phyloP scores from a whole-genome alignment of 2,888 invertebrate species.

The Caenorhabditis sp. region DNA sequence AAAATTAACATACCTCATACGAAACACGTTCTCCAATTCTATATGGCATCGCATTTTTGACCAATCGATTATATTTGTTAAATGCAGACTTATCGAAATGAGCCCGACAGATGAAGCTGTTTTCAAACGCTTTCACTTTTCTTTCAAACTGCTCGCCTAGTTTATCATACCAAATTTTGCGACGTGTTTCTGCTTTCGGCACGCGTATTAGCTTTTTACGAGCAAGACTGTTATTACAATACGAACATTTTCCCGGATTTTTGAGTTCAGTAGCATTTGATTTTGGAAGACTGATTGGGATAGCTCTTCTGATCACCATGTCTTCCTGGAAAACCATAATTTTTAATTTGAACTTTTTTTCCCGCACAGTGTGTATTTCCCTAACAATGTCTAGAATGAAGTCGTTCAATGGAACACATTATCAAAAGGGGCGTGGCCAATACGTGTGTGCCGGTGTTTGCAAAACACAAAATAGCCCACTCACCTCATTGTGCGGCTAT shows the following conservation, averaged over 20 bases:
- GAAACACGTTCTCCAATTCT: background rate
- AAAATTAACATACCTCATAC: background rate
- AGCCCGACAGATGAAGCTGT: slow-evolving; percentile 15
- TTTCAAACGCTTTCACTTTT: background rate
- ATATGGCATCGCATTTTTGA: slow-evolving; percentile 9
- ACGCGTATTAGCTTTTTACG: slow-evolving; percentile 8
- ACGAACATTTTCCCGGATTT: slow-evolving; percentile 16
- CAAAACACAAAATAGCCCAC: too few species aligned
- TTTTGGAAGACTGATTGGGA: background rate
- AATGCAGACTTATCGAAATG: slow-evolving; percentile 19
- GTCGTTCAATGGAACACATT: too few species aligned
- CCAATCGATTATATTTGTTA: slow-evolving; percentile 16
- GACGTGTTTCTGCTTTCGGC: slow-evolving; percentile 16
- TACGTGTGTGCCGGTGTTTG: too few species aligned
- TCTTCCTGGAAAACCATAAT: background rate
- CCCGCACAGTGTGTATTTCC: too few species aligned
- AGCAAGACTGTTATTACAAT: slow-evolving; percentile 3
- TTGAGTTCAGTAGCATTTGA: background rate
- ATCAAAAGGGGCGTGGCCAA: too few species aligned
- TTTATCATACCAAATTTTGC: slow-evolving; percentile 13
- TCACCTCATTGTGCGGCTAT: too few species aligned
- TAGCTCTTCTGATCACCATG: slow-evolving; percentile 11
- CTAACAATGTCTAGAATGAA: too few species aligned
- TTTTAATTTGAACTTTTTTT: too few species aligned
- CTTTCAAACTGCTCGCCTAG: slow-evolving; percentile 18